Evolutionary conservation across 1,140 invertebrate species (phyloP), one percentile per base, ranked within the genome.

Genomic region (Catajapyx aquilonaris): DNA sequence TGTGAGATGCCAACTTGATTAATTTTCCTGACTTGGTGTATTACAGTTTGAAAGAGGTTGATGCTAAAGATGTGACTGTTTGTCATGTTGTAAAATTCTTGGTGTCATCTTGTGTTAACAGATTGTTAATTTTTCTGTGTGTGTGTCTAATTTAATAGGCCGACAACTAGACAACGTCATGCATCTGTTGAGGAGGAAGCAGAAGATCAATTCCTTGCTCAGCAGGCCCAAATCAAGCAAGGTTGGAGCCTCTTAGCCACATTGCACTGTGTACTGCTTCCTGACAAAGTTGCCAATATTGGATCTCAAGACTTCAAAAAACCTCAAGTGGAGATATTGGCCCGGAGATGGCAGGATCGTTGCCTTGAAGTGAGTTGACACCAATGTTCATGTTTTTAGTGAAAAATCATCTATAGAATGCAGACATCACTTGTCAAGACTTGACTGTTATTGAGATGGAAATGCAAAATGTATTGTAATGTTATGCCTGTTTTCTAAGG

Each of bases 331-430:
- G 93, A 98, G 57, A 88, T 95, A 73, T 71, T 98, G 64, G 93
- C 91, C 7, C 70, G 88, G 18, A 66, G 88, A 31, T 99, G 94
- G 94, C 94, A 98, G 56, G 93, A 98, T 62, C 80, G 93, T 43
- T 97, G 93, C 59, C 66, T 97, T 5, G 93, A 98, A 64, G 86
- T 90, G 32, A 41, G 43, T 41, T 22, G 23, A 13, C 23, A 13
- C 13, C 23, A 28, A n/a, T n/a, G n/a, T n/a, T n/a, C n/a, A n/a
- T n/a, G 7, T 28, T 30, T 41, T 40, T 20, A 28, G 17, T 33
- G 4, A 21, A 10, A 20, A 11, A 16, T 2, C 2, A 15, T n/a
- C 1, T 30, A 30, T n/a, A 30, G 15, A 2, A n/a, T n/a, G 28
- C 15, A 2, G 2, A 30, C n/a, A 30, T 2, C n/a, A 15, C 15